Base-by-base conservation (phyloP, 2,113 vertebrate species). In the Odocoileus hemionus region DNA sequence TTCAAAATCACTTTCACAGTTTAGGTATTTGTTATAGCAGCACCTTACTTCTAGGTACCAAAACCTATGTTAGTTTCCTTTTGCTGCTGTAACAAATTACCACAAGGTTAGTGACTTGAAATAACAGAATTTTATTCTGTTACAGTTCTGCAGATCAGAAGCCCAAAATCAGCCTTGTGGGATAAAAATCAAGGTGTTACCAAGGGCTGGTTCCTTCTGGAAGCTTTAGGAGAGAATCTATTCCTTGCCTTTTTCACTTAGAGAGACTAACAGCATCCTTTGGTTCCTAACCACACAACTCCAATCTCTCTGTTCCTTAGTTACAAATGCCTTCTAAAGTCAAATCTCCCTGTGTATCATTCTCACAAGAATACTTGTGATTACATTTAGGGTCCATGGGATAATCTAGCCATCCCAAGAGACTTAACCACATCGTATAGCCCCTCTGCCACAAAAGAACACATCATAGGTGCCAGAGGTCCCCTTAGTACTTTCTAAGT, bases 401-500 rank as follows among this genome's bases (percentile, higher is more conserved):
- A 57, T 83, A 50, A 45, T 57, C 6, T 58, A 12, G 2, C 52
- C n/a, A 80, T 67, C 39, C 85, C 25, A 92, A 90, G 57, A 84
- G 54, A 89, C 8, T 84, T 80, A 95, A 36, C 12, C 12, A 58
- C 3, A 89, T 64, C 54, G 33, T 28, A 23, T 96, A 93, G n/a
- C 86, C 30, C n/a, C 33, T 70, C 61, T 90, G 47, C 25, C 61
- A 50, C 33, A 64, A n/a, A 93, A 80, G 43, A 19, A 86, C 10
- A 94, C 19, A 25, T 78, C 54, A 45, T 15, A 82, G 36, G 21
- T 89, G 88, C 39, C 47, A 64, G n/a, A 85, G 57, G 12, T 89
- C 70, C 26, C 10, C 67, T 96, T 86, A 36, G 52, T 61, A 64
- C 83, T 94, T 97, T 95, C 86, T 79, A 70, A 96, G 76, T 60